Conservation (phyloP, 2,888 invertebrate genomes). For the Drosophila quasianomalipes region DNA sequence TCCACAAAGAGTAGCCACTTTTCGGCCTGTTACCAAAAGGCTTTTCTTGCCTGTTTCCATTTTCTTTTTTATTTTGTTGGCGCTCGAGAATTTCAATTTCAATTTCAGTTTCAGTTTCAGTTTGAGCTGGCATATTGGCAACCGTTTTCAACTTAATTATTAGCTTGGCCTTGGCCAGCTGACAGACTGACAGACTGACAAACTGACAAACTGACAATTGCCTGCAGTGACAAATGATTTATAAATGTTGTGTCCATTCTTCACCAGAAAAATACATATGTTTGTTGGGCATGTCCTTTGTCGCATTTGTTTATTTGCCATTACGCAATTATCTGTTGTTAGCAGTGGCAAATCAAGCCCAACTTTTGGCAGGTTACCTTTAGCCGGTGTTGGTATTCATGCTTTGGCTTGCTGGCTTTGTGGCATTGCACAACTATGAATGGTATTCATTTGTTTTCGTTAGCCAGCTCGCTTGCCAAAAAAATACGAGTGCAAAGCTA, state of each 20-base stretch:
- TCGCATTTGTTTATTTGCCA: constrained; percentile 22
- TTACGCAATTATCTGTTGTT: constrained; percentile 9
- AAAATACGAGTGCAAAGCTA: constrained; percentile 33
- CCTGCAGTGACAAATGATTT: constrained; percentile 47
- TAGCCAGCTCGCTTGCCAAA: constrained; percentile 44
- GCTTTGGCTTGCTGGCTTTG: constrained; percentile 29
- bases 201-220: constrained; percentile 37
- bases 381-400: constrained; percentile 2
- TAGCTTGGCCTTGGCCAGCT: constrained; percentile 64
- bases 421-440: constrained; percentile 57
- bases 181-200: background rate
- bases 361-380: constrained; percentile 12
- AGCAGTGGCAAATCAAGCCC: background rate
- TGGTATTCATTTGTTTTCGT: constrained; percentile 76
- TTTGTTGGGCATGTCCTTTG: constrained; percentile 6
- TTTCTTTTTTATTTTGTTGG: background rate
- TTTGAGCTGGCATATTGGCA: constrained; percentile 43
- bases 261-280: background rate
- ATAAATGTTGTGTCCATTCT: constrained; percentile 19
- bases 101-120: constrained; percentile 19
- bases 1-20: background rate
- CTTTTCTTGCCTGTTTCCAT: background rate
- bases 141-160: constrained; percentile 70
- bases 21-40: background rate
- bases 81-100: constrained; percentile 66